These are phyloP conservation scores for Synanthedon vespiformis DNA, from an alignment of 2,888 invertebrate genomes.

Conservation along the genomic window DNA sequence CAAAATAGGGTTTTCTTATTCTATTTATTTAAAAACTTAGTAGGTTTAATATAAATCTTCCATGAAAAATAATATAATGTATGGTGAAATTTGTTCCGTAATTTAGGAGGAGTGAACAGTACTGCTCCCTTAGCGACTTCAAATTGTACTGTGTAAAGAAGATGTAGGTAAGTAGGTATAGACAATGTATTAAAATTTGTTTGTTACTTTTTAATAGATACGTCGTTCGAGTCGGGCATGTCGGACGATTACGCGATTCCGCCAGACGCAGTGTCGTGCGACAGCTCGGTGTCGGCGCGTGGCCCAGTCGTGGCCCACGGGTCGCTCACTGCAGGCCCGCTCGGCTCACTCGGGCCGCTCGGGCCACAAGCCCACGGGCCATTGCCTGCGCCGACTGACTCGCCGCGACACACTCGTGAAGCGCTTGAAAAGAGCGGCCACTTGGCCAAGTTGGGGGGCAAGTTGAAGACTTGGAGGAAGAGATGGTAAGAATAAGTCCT, in stretches of 20 bases:
- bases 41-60: too few species aligned
- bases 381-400: conserved; percentile 70
- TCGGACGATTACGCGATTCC: conserved; percentile 98
- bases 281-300: conserved; percentile 79
- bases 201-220: conserved; percentile 73
- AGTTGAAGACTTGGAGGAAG: conserved; percentile 96
- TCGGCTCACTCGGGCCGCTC: conserved; percentile 71
- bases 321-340: conserved; percentile 75
- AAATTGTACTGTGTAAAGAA: not conserved
- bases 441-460: conserved; percentile 91
- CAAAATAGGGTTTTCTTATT: too few species aligned
- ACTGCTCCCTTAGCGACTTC: too few species aligned
- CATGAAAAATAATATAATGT: too few species aligned
- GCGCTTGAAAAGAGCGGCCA: conserved; percentile 91
- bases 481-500: conserved; percentile 75
- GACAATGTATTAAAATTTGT: not conserved
- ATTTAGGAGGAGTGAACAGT: too few species aligned
- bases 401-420: conserved; percentile 69
- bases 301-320: conserved; percentile 81
- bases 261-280: conserved; percentile 89
- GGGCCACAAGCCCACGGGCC: conserved; percentile 64
- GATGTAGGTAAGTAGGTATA: not conserved
- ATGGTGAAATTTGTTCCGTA: too few species aligned
- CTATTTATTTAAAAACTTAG: too few species aligned
- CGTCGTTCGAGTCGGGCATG: conserved; percentile 92